Conservation (phyloP, 2,888 invertebrate species). For the Eucriotettix oculatus region DNA sequence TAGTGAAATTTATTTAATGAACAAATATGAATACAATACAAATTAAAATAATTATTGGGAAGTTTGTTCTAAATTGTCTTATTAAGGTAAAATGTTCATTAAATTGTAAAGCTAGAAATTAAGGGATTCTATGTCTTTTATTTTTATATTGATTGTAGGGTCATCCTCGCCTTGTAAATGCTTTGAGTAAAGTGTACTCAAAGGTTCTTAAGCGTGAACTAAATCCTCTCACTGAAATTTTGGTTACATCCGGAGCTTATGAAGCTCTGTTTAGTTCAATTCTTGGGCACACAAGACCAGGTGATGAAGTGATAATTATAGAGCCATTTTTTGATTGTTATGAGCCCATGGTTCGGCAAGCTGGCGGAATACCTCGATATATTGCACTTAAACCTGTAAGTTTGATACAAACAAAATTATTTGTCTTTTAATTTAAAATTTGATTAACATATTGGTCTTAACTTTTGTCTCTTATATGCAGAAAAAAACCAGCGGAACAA, state of each 20-base stretch:
- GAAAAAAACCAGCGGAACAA: slow-evolving; percentile 31
- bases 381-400: slow-evolving; percentile 71
- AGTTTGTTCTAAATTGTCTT: too few species aligned
- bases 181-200: slow-evolving; percentile 70
- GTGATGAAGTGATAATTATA: slow-evolving; percentile 88
- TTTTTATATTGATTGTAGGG: slow-evolving; percentile 45
- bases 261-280: slow-evolving; percentile 80
- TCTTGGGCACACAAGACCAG: slow-evolving; percentile 70
- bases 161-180: slow-evolving; percentile 75
- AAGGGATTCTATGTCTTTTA: neutral
- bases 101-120: too few species aligned
- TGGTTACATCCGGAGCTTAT: slow-evolving; percentile 88
- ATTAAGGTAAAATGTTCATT: too few species aligned
- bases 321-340: slow-evolving; percentile 99
- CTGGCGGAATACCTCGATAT: slow-evolving; percentile 73
- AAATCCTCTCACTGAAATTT: slow-evolving; percentile 70
- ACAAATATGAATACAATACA: too few species aligned
- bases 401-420: slow-evolving; percentile 9
- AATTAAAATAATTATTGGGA: too few species aligned
- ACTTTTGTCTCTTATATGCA: slow-evolving; percentile 13
- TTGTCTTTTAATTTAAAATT: neutral
- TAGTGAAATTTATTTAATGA: too few species aligned
- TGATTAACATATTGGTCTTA: neutral
- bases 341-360: slow-evolving; percentile 79
- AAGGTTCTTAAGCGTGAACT: slow-evolving; percentile 55